phyloP scores from a whole-genome alignment of 2,888 invertebrate genomes.

The Ormia ochracea region DNA sequence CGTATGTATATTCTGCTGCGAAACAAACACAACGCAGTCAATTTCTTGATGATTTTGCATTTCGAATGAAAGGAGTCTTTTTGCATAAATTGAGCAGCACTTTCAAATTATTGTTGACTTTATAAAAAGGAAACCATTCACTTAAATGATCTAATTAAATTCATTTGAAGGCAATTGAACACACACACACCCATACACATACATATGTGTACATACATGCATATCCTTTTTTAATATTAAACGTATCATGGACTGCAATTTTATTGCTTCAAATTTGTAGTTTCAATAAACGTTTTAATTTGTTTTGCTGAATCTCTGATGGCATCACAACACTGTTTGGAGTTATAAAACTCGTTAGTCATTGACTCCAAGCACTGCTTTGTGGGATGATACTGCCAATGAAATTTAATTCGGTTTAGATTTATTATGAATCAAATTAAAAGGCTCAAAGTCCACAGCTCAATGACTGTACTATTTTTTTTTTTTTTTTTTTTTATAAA shows the following conservation, averaged over 20 bases:
- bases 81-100: not conserved
- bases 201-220: not conserved
- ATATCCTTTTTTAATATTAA: not conserved
- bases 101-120: not conserved
- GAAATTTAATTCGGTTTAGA: too few species aligned
- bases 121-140: not conserved
- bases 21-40: not conserved
- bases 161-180: constrained; percentile 23
- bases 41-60: constrained; percentile 9
- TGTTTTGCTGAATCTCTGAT: too few species aligned
- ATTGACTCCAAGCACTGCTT: too few species aligned
- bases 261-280: not conserved
- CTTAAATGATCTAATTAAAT: not conserved
- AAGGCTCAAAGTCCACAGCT: too few species aligned
- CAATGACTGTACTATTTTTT: too few species aligned
- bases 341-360: too few species aligned
- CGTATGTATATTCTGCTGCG: not conserved
- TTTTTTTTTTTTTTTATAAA: too few species aligned
- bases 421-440: too few species aligned
- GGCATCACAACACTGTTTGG: too few species aligned
- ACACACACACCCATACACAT: too few species aligned
- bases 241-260: not conserved
- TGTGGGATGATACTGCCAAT: too few species aligned
- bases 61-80: constrained; percentile 3
- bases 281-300: not conserved